Evolutionary conservation across 1,140 invertebrate genomes (phyloP).

Genomic region (Phthorimaea operculella): DNA sequence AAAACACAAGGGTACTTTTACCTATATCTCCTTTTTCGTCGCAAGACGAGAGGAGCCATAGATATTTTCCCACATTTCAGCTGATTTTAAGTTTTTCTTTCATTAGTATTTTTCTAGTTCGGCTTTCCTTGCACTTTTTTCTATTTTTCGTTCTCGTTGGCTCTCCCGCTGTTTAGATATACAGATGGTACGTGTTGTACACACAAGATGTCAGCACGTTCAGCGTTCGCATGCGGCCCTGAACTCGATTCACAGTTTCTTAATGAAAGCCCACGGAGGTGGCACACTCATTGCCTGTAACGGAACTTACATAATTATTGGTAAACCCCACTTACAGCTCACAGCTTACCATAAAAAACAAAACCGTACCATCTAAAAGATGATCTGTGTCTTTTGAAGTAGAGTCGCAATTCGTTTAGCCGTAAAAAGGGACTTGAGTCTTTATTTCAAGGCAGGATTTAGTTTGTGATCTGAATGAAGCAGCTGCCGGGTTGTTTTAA

Average conservation of each 20-base stretch:
- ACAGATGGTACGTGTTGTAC: no score
- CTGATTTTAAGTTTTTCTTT: no score
- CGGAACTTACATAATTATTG: constrained; percentile 47
- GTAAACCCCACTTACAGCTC: constrained; percentile 16
- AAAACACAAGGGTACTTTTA: no score
- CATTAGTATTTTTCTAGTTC: no score
- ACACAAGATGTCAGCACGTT: no score
- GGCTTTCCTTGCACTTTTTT: no score
- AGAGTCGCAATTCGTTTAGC: not conserved
- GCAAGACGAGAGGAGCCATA: no score
- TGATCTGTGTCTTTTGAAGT: not conserved
- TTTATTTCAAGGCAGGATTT: not conserved
- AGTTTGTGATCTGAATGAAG: constrained; percentile 26
- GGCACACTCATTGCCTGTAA: constrained; percentile 28
- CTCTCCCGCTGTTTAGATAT: no score
- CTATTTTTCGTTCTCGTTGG: no score
- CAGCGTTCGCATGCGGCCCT: not conserved
- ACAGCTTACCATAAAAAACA: not conserved
- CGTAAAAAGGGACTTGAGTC: not conserved
- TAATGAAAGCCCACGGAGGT: constrained; percentile 34
- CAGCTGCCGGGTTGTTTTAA: constrained; percentile 17
- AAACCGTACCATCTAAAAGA: not conserved
- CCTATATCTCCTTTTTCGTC: no score
- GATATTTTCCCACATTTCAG: no score
- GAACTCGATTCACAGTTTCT: constrained; percentile 21